Evolutionary conservation across 2,888 invertebrate genomes (phyloP), one percentile per base, ranked within the genome.

Genomic region (Catocala sponsa): DNA sequence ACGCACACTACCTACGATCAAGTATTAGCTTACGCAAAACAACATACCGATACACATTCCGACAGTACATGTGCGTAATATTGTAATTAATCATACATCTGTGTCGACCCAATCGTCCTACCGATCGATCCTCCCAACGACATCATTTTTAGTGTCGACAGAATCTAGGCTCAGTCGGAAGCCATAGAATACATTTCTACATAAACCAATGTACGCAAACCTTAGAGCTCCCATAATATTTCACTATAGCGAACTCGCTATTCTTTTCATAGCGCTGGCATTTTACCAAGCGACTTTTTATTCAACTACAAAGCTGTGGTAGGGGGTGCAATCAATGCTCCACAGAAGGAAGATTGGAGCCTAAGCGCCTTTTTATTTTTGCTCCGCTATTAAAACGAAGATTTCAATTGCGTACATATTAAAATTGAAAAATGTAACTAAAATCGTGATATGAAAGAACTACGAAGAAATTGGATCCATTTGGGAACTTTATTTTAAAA

Each of bases 201-300:
- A 63, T 55, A 76, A 65, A 73, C 76, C 81, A 74, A 75, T 81
- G 78, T 81, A 77, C 79, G 58, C 79, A 70, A 72, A 78, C 77
- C 80, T 79, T 80, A 84, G 76, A 81, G 78, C 76, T 82, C 73
- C 81, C 80, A 86, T 88, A 86, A 88, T 90, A 89, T 88, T 86
- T 89, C 83, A 65, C 74, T 85, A 88, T 82, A 86, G 80, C 79
- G 68, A 76, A 84, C 73, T 72, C 74, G 81, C 83, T 83, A 90
- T 91, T 91, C 88, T 91, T 91, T 91, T 88, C 89, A 89, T 86
- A 82, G 82, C 71, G 74, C 85, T 92, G 91, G 92, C 92, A 91
- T 91, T 88, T 84, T 90, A 91, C 91, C 93, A 93, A 92, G 83
- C 83, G 85, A 81, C 85, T 90, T 91, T 91, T 91, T 92, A 91